Evolutionary conservation across 2,797 vertebrate species (phyloP), one percentile per base, ranked within the genome.

Genomic region (Natrix natrix): DNA sequence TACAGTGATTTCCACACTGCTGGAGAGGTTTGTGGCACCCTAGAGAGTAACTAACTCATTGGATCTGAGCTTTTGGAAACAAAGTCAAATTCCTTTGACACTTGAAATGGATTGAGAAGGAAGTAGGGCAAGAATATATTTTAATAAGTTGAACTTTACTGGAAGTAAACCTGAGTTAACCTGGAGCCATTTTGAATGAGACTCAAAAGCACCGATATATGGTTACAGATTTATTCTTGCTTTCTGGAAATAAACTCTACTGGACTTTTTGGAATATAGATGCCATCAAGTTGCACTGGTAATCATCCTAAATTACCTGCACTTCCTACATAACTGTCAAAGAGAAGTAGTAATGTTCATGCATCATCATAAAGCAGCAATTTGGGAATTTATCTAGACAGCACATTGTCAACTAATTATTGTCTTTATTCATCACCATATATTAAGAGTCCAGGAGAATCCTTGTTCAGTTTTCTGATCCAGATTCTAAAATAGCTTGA

Each of bases 61-160:
- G 61, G 57, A 32, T 83, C 57, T 14, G 17, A 91, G n/a, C 11
- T 89, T 87, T 61, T 89, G 69, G 63, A 86, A 28, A 69, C 86
- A 88, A 56, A 32, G 61, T 87, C 56, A 89, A 61, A 89, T 91
- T 61, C 57, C 59, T 89, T 24, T 63, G 92, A 89, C 32, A 83
- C 48, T 63, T 91, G 28, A 89, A 91, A 63, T 88, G 37, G 86
- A 78, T 78, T 78, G 63, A 88, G 55, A 91, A 91, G 56, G 56
- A 93, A 93, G 86, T 93, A 57, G 86, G 90, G 74, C 59, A 91
- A 37, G 24, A 74, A 60, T 74, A 59, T 28, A n/a, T 87, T 88
- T 66, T 59, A 55, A 48, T 66, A 91, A 63, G 86, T 93, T 91
- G 90, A 61, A 93, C 56, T 88, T 16, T 54, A 78, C 28, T 20